Conservation (phyloP, 2,888 invertebrate genomes). For the Epinotia bilunana region DNA sequence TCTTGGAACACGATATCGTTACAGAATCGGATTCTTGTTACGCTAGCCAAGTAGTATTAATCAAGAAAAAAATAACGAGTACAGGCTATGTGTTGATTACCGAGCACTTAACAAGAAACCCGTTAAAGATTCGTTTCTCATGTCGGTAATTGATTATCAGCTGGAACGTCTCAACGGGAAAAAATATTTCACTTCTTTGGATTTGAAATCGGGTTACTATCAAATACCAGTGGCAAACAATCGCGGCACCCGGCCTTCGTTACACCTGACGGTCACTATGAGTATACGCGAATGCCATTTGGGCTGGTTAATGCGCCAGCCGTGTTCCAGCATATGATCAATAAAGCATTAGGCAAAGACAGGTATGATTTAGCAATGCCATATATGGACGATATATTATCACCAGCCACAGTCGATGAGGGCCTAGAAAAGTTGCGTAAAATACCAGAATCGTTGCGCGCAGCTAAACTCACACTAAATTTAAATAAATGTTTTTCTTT, state of each 20-base stretch:
- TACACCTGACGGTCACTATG: no score
- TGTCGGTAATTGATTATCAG: constrained; percentile 55
- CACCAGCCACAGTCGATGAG: constrained; percentile 46
- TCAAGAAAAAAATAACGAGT: constrained; percentile 48
- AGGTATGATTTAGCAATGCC: no score
- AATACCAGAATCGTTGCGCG: constrained; percentile 37
- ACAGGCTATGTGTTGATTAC: constrained; percentile 52
- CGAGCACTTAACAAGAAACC: constrained; percentile 48
- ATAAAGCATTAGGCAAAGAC: no score
- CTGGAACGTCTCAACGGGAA: constrained; percentile 51
- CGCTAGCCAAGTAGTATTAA: constrained; percentile 1
- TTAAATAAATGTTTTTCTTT: constrained; percentile 25
- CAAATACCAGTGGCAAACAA: neutral
- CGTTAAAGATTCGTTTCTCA: constrained; percentile 46
- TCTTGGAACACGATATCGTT: neutral
- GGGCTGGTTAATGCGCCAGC: no score
- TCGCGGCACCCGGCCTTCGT: constrained; percentile 19
- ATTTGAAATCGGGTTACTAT: constrained; percentile 8
- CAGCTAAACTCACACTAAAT: constrained; percentile 42
- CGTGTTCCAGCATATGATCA: no score
- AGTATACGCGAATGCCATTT: no score
- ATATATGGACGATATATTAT: constrained; percentile 55
- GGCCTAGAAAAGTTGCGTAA: constrained; percentile 35
- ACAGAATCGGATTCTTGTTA: constrained; percentile 4
- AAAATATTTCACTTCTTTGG: constrained; percentile 50